Percentiles rank a stretch among this genome's conserved stretches.
Evolutionary conservation across 2,113 vertebrate species (phyloP).

Genomic region (Phycodurus eques): DNA sequence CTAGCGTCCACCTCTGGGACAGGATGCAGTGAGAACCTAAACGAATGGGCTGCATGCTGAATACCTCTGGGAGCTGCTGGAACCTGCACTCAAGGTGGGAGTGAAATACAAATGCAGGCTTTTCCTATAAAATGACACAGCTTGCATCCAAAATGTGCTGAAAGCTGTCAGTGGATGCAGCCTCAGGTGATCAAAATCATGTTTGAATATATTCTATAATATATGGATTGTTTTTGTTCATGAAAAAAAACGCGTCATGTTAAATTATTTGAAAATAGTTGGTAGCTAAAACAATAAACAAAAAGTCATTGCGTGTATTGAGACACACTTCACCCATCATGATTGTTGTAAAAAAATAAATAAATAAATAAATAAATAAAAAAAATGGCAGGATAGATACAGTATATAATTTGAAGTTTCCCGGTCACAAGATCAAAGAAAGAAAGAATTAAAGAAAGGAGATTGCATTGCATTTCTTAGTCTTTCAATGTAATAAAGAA

Average conservation of each 20-base stretch:
- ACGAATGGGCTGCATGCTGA: constrained; percentile 51
- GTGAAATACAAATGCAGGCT: constrained; percentile 3
- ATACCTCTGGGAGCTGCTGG: constrained; percentile 32
- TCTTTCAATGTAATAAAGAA: not conserved
- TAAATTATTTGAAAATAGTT: no score
- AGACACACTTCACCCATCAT: no score
- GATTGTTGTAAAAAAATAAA: no score
- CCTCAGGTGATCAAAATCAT: not conserved
- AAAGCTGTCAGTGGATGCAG: not conserved
- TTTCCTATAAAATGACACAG: not conserved
- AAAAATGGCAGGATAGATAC: no score
- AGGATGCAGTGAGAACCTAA: constrained; percentile 45
- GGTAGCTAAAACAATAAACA: no score
- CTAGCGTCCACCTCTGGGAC: constrained; percentile 62
- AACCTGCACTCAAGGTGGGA: constrained; percentile 14
- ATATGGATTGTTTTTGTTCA: not conserved
- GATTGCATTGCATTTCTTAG: not conserved
- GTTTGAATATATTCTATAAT: not conserved
- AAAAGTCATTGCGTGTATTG: no score
- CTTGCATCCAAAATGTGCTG: not conserved
- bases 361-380: no score
- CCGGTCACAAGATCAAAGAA: no score
- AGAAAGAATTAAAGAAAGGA: not conserved
- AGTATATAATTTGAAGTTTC: no score
- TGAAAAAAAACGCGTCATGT: no score